Conservation (phyloP, 1,140 invertebrate genomes). For the Choristoneura fumiferana region DNA sequence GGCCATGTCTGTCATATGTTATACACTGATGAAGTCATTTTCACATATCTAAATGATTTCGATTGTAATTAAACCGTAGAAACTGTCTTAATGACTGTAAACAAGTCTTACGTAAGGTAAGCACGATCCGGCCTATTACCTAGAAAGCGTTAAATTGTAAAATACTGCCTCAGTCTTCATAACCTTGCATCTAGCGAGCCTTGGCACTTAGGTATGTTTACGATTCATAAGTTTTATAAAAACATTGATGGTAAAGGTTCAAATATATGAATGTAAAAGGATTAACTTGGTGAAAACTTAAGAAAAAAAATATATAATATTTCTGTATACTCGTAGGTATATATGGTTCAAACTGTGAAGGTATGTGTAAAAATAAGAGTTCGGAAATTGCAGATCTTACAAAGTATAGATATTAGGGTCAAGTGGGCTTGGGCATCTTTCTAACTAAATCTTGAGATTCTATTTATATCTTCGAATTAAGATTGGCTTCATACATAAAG, state of each 20-base stretch:
- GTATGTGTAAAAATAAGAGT: too few species aligned
- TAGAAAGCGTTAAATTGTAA: constrained; percentile 47
- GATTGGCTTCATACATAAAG: too few species aligned
- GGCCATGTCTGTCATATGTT: constrained; percentile 48
- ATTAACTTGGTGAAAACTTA: too few species aligned
- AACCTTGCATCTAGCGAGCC: constrained; percentile 26
- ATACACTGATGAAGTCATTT: background rate
- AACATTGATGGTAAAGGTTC: constrained; percentile 22
- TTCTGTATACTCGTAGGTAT: too few species aligned
- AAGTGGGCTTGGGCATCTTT: too few species aligned
- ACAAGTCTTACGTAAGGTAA: constrained; percentile 18
- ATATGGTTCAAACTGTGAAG: too few species aligned
- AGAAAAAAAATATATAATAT: too few species aligned
- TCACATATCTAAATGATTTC: background rate
- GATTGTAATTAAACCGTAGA: background rate
- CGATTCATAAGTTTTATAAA: constrained; percentile 25
- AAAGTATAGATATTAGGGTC: too few species aligned
- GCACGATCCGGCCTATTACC: constrained; percentile 28
- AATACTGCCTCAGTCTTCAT: constrained; percentile 31
- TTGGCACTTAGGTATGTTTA: constrained; percentile 25
- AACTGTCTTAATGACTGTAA: background rate
- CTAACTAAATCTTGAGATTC: too few species aligned
- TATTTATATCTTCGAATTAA: too few species aligned
- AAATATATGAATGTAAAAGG: too few species aligned
- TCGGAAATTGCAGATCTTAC: too few species aligned